These are phyloP conservation scores for Hyperoplus lanceolatus DNA, from an alignment of 2,797 vertebrate species.

Conservation along the genomic window DNA sequence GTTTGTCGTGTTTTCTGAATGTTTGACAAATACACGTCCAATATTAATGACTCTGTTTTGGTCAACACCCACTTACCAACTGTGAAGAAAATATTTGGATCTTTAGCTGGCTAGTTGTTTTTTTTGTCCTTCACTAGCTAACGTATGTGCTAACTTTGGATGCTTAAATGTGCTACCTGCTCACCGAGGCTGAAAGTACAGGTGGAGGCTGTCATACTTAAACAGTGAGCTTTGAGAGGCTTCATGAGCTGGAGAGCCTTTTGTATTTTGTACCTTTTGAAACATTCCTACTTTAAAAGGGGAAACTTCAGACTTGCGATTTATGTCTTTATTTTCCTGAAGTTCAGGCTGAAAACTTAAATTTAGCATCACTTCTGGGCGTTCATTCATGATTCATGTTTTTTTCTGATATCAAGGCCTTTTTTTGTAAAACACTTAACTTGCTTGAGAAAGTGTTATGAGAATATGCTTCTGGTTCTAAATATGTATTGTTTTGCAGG, in stretches of 20 bases:
- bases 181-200: background rate
- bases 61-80: background rate
- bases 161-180: background rate
- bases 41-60: background rate
- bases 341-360: background rate
- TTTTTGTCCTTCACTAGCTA: background rate
- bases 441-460: background rate
- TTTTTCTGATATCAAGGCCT: conserved; percentile 14
- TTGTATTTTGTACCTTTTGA: background rate
- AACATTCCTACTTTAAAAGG: background rate
- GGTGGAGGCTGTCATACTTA: conserved; percentile 6
- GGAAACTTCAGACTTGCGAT: too few species aligned
- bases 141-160: background rate
- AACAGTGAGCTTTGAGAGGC: background rate
- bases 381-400: conserved; percentile 4
- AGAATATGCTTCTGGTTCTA: conserved; percentile 59
- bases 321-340: background rate
- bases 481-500: conserved; percentile 74
- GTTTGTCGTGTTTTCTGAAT: background rate
- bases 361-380: background rate
- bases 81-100: background rate
- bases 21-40: conserved; percentile 5
- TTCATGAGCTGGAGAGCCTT: background rate
- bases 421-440: conserved; percentile 22
- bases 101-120: background rate